phyloP scores from a whole-genome alignment of 2,113 vertebrate species.

The Calyptomena viridis region DNA sequence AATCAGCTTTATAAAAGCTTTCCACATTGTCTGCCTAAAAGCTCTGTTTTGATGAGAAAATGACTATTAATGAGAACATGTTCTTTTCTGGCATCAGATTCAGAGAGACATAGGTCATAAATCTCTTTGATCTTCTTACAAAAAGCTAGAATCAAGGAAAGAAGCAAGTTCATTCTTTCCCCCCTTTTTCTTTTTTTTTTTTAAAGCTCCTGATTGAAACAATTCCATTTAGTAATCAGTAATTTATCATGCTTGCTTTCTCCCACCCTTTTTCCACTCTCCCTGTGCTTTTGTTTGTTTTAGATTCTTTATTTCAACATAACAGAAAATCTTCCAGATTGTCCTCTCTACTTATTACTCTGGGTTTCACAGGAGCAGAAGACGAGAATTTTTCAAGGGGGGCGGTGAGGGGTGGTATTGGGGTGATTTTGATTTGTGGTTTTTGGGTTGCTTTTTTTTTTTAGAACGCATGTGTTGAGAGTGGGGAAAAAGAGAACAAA shows the following conservation, averaged over 20 bases:
- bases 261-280: background rate
- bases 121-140: conserved; percentile 76
- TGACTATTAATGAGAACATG: conserved; percentile 79
- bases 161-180: conserved; percentile 43
- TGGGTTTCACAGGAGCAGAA: background rate
- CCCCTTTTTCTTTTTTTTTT: accelerated
- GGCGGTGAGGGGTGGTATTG: background rate
- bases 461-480: background rate
- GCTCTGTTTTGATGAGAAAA: conserved; percentile 73
- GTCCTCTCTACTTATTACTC: background rate
- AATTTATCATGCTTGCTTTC: conserved; percentile 66
- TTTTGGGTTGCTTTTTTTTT: background rate
- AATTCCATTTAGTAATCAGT: conserved; percentile 71
- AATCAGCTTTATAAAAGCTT: conserved; percentile 59
- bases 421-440: background rate
- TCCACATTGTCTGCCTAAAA: conserved; percentile 73
- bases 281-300: conserved; percentile 32
- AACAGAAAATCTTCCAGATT: conserved; percentile 3
- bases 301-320: background rate
- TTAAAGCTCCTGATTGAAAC: conserved; percentile 67
- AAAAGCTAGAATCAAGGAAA: conserved; percentile 63
- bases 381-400: background rate
- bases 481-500: background rate
- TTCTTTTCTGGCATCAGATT: conserved; percentile 69
- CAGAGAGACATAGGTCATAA: conserved; percentile 77